These are phyloP conservation scores for Frankliniella fusca DNA, from an alignment of 2,888 invertebrate species.

Conservation along the genomic window DNA sequence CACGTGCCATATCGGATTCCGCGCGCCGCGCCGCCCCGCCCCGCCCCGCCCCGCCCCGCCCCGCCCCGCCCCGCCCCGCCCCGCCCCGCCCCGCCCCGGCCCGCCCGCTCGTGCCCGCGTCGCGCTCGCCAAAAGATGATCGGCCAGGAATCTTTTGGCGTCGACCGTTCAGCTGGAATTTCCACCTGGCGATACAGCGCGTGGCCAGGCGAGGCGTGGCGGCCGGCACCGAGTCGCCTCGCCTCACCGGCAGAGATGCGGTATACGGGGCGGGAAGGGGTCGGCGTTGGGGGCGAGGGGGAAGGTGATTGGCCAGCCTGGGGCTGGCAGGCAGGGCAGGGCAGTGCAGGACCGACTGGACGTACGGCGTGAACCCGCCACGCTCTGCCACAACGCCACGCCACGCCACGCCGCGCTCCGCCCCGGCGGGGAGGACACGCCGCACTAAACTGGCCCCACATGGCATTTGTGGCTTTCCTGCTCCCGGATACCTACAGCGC, in stretches of 20 bases:
- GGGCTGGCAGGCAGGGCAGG: not conserved
- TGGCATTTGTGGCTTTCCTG: conserved; percentile 13
- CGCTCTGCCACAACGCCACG: not conserved
- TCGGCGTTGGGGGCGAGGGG: not conserved
- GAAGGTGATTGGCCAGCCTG: not conserved
- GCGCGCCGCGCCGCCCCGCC: too few species aligned
- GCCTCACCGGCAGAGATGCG: not conserved
- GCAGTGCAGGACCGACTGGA: not conserved
- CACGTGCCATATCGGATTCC: too few species aligned
- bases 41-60: too few species aligned
- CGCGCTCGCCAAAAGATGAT: not conserved
- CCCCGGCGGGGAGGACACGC: not conserved
- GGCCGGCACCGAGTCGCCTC: not conserved
- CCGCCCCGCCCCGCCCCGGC: too few species aligned
- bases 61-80: too few species aligned
- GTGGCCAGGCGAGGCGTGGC: not conserved
- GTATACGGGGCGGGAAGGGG: not conserved
- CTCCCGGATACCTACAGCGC: not conserved
- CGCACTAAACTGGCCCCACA: conserved; percentile 19
- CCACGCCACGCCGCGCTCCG: not conserved
- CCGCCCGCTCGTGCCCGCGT: too few species aligned
- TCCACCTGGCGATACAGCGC: not conserved
- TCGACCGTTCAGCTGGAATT: not conserved
- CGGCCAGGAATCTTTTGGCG: not conserved
- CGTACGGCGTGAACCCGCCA: not conserved